Percentiles rank a stretch among this genome's conserved stretches.
phyloP scores from a whole-genome alignment of 2,113 vertebrate genomes.

The Heloderma charlesbogerti region DNA sequence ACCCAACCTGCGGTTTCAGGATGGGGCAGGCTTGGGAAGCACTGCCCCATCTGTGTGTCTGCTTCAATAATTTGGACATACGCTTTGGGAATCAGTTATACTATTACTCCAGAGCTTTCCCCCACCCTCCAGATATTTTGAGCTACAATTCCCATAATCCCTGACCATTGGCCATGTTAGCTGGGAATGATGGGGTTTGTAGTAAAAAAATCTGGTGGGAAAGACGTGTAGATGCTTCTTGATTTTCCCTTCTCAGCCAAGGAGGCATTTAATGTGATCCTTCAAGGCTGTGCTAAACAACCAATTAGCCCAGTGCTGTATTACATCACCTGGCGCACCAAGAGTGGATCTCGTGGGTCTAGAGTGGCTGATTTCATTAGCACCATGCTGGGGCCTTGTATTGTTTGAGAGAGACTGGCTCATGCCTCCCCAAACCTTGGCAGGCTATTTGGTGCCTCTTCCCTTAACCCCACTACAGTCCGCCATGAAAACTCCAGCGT shows the following conservation, averaged over 20 bases:
- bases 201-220: neutral
- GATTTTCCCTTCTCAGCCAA: neutral
- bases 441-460: too few species aligned
- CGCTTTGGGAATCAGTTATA: neutral
- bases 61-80: neutral
- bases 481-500: too few species aligned
- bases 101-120: neutral
- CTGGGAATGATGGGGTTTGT: too few species aligned
- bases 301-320: neutral
- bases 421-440: neutral
- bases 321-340: slow-evolving; percentile 2
- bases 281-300: slow-evolving; percentile 11
- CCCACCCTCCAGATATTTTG: neutral
- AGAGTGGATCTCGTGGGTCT: neutral
- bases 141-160: neutral
- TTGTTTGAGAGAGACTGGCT: neutral
- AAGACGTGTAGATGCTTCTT: neutral
- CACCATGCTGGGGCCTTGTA: neutral
- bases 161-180: too few species aligned
- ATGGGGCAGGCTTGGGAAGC: neutral
- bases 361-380: slow-evolving; percentile 33
- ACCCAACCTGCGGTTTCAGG: too few species aligned
- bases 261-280: neutral
- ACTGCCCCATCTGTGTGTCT: neutral
- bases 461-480: too few species aligned